These are phyloP conservation scores for Phenganax subtilis DNA, from an alignment of 92 coral and sea anemone species.

Conservation along the genomic window DNA sequence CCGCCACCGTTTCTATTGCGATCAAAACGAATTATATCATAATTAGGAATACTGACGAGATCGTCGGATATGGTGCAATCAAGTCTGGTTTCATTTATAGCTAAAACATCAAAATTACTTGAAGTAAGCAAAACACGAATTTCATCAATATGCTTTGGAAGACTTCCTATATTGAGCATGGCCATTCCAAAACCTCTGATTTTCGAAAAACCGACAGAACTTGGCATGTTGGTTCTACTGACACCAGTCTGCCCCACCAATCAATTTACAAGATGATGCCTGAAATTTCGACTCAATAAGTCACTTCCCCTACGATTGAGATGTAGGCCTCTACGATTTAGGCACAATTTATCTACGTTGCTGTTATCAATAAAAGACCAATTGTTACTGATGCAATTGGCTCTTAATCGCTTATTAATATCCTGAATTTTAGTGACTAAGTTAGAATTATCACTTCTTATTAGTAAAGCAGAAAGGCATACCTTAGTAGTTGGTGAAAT, in stretches of 20 bases:
- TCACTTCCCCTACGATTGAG: constrained; percentile 19
- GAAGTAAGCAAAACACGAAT: no score
- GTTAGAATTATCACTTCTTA: constrained; percentile 47
- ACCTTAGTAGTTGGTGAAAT: constrained; percentile 51
- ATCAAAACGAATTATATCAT: no score
- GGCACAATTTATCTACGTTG: constrained; percentile 34
- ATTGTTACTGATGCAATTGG: constrained; percentile 14
- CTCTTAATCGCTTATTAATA: constrained; percentile 35
- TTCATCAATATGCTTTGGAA: no score
- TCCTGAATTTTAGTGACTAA: constrained; percentile 37
- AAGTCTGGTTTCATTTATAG: no score
- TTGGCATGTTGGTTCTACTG: neutral
- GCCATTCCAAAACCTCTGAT: no score
- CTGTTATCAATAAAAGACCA: constrained; percentile 28
- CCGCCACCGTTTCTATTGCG: no score
- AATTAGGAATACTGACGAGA: no score
- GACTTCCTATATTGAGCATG: no score
- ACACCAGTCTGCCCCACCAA: constrained; percentile 1
- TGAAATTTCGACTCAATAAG: constrained; percentile 37
- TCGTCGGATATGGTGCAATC: no score
- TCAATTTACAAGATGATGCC: constrained; percentile 9
- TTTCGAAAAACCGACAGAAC: no score
- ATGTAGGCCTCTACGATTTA: constrained; percentile 29
- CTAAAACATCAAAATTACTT: no score
- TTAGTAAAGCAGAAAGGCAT: constrained; percentile 39